Evolutionary conservation across 2,888 invertebrate species (phyloP), one percentile per base, ranked within the genome.

Genomic region (Eupsilia transversa): DNA sequence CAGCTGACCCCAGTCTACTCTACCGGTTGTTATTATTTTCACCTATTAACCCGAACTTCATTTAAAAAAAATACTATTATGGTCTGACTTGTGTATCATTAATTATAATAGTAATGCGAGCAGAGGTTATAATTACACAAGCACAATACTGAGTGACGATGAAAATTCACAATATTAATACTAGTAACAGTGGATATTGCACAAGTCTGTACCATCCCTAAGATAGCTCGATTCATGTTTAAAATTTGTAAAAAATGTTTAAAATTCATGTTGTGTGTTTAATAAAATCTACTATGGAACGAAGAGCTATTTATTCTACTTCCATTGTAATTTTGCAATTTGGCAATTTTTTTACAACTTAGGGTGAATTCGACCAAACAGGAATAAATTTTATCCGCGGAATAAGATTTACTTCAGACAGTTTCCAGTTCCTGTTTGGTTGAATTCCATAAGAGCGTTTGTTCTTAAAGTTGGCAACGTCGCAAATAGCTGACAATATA

Each of bases 1-100:
- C 64, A 67, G 60, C 64, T 69, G 56, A 54, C 72, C 70, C 80
- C 67, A 12, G 59, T 66, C 71, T 71, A 41, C 67, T 46, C 60
- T 64, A 20, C 49, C 38, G 9, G 30, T 27, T 64, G 27, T 57
- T 5, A 52, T 69, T 63, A 64, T 71, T 63, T 56, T 60, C n/a
- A 66, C 43, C 17, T 35, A n/a, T 57, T 60, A 43, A 59, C 49
- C 64, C 30, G 17, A 27, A 61, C n/a, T 73, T 57, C 20, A 66
- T 61, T 52, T 61, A n/a, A n/a, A 54, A 23, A n/a, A n/a, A n/a
- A 38, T 54, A 30, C 23, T 59, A 27, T 33, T 66, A 54, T 33
- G 12, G 9, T 30, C 33, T 2, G 30, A 43, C 20, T 43, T 63
- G 49, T 66, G 65, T 7, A 49, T 27, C 33, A 23, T 30, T 46